A percentile compares a stretch with the other conserved stretches of the same genome.
Conservation (phyloP, 2,113 vertebrate species). For the Etheostoma spectabile region DNA sequence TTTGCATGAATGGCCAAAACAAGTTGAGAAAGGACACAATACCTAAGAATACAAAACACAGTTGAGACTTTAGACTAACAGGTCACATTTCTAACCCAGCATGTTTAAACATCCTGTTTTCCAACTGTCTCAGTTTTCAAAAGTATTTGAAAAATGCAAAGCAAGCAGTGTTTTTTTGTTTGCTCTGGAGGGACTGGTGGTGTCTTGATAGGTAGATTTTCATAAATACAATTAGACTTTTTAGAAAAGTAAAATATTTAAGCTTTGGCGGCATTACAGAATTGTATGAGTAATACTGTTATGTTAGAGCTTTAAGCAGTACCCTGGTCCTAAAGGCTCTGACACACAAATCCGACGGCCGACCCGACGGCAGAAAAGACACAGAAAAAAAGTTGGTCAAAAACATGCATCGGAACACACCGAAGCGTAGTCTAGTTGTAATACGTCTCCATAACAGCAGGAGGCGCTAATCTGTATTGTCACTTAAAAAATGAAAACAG, state of each 20-base stretch:
- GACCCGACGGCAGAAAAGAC: no score
- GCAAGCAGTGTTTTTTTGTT: slow-evolving; percentile 2
- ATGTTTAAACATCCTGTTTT: slow-evolving; percentile 29
- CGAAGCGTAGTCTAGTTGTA: no score
- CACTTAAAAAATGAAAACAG: no score
- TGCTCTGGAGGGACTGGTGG: neutral
- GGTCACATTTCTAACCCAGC: neutral
- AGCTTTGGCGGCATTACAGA: neutral
- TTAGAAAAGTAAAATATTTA: neutral
- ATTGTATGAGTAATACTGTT: neutral
- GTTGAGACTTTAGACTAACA: neutral
- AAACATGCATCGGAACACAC: no score
- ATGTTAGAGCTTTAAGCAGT: neutral
- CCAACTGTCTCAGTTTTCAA: neutral
- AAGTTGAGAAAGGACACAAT: neutral
- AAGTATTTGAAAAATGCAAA: slow-evolving; percentile 27
- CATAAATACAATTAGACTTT: neutral
- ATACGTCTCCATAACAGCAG: no score
- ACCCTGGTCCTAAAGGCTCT: neutral
- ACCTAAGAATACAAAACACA: neutral
- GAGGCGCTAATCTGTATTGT: no score
- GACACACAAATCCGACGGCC: no score
- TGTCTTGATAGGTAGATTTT: neutral
- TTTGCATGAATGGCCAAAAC: neutral
- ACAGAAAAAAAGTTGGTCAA: no score